Percentiles rank a stretch among this genome's conserved stretches.
phyloP scores from a whole-genome alignment of 2,797 vertebrate species.

The Tangara arthus region DNA sequence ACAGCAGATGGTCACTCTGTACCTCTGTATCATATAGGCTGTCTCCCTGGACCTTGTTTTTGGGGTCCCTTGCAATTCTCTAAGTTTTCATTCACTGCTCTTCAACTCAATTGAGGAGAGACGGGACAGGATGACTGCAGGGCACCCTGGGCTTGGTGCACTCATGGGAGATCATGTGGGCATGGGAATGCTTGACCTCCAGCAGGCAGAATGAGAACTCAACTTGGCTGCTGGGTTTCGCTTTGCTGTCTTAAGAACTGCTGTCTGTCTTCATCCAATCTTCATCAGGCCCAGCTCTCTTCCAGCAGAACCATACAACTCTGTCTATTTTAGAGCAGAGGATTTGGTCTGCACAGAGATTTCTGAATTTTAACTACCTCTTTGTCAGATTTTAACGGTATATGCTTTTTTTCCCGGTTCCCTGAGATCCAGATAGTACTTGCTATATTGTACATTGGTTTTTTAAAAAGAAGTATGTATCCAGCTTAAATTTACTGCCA shows the following conservation, averaged over 20 bases:
- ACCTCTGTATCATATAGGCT: background rate
- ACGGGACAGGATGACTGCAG: background rate
- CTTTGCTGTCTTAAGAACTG: background rate
- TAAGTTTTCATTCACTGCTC: background rate
- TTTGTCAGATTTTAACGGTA: background rate
- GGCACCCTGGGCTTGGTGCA: background rate
- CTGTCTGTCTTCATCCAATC: background rate
- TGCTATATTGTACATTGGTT: background rate
- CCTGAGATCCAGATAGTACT: background rate
- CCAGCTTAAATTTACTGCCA: background rate
- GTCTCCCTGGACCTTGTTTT: background rate
- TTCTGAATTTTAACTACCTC: background rate
- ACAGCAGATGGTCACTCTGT: background rate
- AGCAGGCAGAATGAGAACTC: background rate
- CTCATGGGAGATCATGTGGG: rapidly evolving
- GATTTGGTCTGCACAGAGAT: background rate
- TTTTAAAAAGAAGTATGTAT: background rate
- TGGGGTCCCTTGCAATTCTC: background rate
- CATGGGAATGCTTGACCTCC: background rate
- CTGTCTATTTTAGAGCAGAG: background rate
- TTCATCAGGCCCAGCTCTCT: background rate
- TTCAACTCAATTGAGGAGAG: background rate
- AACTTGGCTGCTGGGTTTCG: background rate
- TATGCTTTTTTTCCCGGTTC: rapidly evolving
- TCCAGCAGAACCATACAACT: background rate